Percentiles rank a stretch among this genome's conserved stretches.
These are phyloP conservation scores for Tor tambroides DNA, from an alignment of 2,113 vertebrate species.

Conservation along the genomic window DNA sequence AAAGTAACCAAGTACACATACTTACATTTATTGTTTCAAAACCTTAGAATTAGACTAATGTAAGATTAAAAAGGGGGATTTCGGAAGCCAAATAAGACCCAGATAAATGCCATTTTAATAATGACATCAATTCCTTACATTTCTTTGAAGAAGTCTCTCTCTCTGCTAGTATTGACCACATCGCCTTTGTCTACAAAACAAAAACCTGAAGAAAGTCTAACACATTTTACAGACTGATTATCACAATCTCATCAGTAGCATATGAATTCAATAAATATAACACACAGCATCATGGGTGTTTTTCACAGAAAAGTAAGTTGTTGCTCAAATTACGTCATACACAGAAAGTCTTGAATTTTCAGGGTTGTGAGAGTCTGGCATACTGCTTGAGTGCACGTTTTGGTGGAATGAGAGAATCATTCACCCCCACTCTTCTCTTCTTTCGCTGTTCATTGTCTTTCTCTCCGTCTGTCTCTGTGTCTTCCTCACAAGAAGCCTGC, in stretches of 20 bases:
- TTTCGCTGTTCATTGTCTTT: conserved; percentile 63
- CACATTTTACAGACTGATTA: neutral
- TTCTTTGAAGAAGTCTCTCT: neutral
- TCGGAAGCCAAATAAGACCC: neutral
- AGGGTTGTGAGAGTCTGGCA: conserved; percentile 20
- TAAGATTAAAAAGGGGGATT: neutral
- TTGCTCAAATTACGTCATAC: neutral
- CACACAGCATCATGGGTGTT: neutral
- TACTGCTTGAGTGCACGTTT: conserved; percentile 79
- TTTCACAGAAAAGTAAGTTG: neutral
- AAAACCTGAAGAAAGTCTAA: neutral
- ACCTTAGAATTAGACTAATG: neutral
- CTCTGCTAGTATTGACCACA: neutral
- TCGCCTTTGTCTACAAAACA: neutral
- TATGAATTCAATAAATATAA: neutral
- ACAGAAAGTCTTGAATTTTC: neutral
- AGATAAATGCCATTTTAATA: neutral
- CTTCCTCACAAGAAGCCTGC: neutral
- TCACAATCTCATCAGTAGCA: neutral
- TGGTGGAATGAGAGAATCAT: conserved; percentile 77
- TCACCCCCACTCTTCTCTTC: conserved; percentile 77
- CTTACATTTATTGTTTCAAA: neutral
- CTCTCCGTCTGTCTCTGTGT: conserved; percentile 49
- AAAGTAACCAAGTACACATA: neutral
- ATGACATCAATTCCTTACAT: neutral